Evolutionary conservation across 23 tunicate genomes (phyloP), one percentile per base, ranked within the genome.

Genomic region (Botrylloides violaceus): DNA sequence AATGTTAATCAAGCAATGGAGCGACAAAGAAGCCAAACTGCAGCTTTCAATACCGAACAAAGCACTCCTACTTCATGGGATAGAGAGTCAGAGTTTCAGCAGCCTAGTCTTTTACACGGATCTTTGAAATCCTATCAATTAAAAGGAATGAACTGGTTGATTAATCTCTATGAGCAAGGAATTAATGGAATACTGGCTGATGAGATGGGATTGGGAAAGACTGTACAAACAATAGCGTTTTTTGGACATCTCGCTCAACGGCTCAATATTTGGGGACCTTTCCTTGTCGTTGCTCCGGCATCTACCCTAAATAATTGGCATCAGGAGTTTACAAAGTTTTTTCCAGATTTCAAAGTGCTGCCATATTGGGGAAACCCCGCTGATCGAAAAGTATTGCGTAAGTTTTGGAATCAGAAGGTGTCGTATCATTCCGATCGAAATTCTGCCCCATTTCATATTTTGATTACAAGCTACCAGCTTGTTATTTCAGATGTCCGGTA

Each of bases 271-370:
- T 86, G 94, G 94, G 94, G 94, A n/a, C 94, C 94, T 0, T 86
- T 86, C 79, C 57, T 86, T 26, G 94, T 86, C 4, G 76, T 86
- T 19, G 94, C 94, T 24, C 94, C 94, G 2, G 84, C 94, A 1
- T 86, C 94, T 47, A 86, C 94, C 2, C 57, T 86, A 19, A 86
- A 86, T 60, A 86, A 86, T 64, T 86, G 94, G 94, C 94, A 86
- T 70, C 94, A 86, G 33, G 94, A 86, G 71, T 80, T 86, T 66
- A 59, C 94, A 5, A 66, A 77, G 43, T 86, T 86, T 59, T 50
- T 86, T 1, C 94, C 94, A 1, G 61, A 62, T 21, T 75, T 86
- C 36, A 86, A 86, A 71, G 73, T 86, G 21, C 66, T 86, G 37
- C 94, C 94, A 2, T 86, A 86, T 47, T 86, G 94, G 94, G 94